Evolutionary conservation across 2,113 vertebrate genomes (phyloP).

Genomic region (Anolis sagrei): DNA sequence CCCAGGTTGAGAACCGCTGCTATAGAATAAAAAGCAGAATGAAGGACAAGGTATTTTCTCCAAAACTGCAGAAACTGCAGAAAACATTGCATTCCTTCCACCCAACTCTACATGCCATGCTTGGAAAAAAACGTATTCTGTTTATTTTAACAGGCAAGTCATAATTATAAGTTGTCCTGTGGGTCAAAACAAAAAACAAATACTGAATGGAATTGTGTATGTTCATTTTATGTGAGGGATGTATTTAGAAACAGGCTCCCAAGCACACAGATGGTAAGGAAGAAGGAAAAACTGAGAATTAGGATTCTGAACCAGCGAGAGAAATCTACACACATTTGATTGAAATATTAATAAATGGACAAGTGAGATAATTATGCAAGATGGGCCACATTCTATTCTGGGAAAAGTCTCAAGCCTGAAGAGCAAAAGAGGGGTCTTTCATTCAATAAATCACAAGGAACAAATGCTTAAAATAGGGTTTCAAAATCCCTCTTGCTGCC

Average conservation of each 20-base stretch:
- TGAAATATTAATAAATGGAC: background rate
- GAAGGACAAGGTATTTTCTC: background rate
- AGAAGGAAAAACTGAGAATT: too few species aligned
- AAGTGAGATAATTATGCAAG: background rate
- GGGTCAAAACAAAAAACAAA: too few species aligned
- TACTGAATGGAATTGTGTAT: too few species aligned
- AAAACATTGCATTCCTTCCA: background rate
- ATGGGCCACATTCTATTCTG: background rate
- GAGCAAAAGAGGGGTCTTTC: slow-evolving; percentile 12
- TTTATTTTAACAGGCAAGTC: background rate
- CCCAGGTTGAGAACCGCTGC: too few species aligned
- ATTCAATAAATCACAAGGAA: slow-evolving; percentile 26
- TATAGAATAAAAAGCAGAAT: background rate
- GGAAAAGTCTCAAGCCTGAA: background rate
- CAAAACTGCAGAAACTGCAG: background rate
- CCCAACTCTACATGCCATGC: too few species aligned
- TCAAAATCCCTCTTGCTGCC: slow-evolving; percentile 1
- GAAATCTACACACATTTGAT: background rate
- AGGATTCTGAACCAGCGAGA: too few species aligned
- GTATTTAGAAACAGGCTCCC: background rate
- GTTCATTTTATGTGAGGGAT: too few species aligned
- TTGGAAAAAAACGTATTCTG: background rate
- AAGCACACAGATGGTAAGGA: too few species aligned
- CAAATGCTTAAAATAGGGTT: background rate
- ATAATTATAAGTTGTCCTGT: too few species aligned